Percentiles rank a stretch among this genome's conserved stretches.
Conservation (phyloP, 2,797 vertebrate species). For the Esox masquinongy region DNA sequence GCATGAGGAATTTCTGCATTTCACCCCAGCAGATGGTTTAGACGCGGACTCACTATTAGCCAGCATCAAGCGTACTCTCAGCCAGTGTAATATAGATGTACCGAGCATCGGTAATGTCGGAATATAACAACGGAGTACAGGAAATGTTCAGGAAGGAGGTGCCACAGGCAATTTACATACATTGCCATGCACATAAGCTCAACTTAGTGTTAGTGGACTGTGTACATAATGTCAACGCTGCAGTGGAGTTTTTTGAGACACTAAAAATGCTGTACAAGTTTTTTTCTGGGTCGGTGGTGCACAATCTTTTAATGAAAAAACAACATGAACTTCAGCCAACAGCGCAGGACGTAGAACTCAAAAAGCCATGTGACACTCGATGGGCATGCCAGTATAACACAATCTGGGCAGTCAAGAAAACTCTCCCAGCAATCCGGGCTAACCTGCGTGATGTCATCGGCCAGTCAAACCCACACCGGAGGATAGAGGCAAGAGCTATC, state of each 20-base stretch:
- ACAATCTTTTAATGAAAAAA: conserved; percentile 29
- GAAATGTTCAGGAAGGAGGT: too few species aligned
- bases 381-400: conserved; percentile 11
- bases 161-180: too few species aligned
- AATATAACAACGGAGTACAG: conserved; percentile 12
- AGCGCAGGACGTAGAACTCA: background rate
- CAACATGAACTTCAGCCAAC: background rate
- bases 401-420: conserved; percentile 1
- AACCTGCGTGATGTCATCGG: background rate
- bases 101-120: conserved; percentile 12
- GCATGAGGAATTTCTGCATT: too few species aligned
- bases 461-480: background rate
- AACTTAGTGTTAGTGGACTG: conserved; percentile 12
- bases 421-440: too few species aligned
- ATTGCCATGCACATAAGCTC: too few species aligned
- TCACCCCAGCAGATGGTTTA: too few species aligned
- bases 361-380: background rate
- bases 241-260: conserved; percentile 12
- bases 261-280: conserved; percentile 14
- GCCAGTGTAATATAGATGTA: conserved; percentile 9
- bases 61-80: too few species aligned
- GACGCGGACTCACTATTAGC: too few species aligned
- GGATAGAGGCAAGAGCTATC: background rate
- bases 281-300: conserved; percentile 13
- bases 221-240: background rate